Base-by-base conservation (phyloP, 2,888 invertebrate genomes). In the Hydrotaea cyrtoneurina region DNA sequence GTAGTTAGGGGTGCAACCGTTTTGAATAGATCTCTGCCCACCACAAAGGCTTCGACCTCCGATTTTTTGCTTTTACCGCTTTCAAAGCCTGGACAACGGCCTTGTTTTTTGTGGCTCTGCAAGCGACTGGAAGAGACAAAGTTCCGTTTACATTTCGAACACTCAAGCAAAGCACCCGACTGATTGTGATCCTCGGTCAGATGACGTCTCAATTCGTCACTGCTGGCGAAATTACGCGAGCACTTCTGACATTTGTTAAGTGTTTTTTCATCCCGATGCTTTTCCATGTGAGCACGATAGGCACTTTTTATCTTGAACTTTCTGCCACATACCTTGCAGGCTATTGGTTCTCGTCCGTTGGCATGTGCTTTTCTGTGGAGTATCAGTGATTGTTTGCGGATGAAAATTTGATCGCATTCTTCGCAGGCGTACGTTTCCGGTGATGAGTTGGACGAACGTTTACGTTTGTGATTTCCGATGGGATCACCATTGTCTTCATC, bases 301-400 rank as follows among this genome's bases (percentile, higher is more conserved):
- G 93, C 92, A 39, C 92, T 89, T 59, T 91, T 91, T 80, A 93
- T 91, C 80, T 93, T 92, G 84, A 93, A 93, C 73, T 90, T 88
- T 73, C 92, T 92, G 43, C 91, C 91, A 87, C 93, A 93, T 3
- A 92, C 90, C 72, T 91, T 89, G 78, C 93, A 93, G 7, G 88
- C 89, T 83, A 92, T 90, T 0, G 86, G 88, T 72, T 92, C 90
- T 50, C 90, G 90, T 46, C 91, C 89, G 10, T 89, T 91, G 5
- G 88, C 89, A 85, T 94, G 94, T 11, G 91, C 91, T 78, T 93
- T 93, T 74, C 93, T 91, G 86, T 94, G 94, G 85, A 93, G 91
- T 59, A 93, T 92, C 26, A 94, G 90, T 62, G 93, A 93, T 69
- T 93, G 93, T 62, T 93, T 92, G 77, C 93, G 93, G 0, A 93